phyloP scores from a whole-genome alignment of 1,140 invertebrate species.

The Hyphantria cunea region DNA sequence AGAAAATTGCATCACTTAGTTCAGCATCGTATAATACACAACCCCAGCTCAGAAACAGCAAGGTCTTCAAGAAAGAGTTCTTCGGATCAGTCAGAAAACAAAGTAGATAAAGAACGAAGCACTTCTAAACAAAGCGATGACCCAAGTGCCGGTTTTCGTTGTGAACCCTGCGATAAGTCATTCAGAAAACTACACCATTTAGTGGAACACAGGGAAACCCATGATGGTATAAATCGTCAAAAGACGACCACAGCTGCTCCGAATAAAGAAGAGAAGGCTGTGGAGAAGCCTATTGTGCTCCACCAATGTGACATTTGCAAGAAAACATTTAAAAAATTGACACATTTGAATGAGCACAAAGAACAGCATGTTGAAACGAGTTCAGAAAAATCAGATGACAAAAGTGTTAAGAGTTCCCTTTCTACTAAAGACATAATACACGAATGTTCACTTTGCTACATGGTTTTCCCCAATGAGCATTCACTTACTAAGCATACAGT shows the following conservation, averaged over 20 bases:
- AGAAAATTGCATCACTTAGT: slow-evolving; percentile 78
- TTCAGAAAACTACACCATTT: slow-evolving; percentile 79
- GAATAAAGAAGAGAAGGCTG: slow-evolving; percentile 18
- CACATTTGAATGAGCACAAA: slow-evolving; percentile 76
- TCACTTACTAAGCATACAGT: slow-evolving; percentile 74
- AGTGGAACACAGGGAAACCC: slow-evolving; percentile 77
- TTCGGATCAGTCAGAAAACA: slow-evolving; percentile 56
- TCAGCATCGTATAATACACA: slow-evolving; percentile 74
- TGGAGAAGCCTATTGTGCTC: slow-evolving; percentile 41
- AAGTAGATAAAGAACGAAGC: slow-evolving; percentile 41
- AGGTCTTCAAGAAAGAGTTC: slow-evolving; percentile 56
- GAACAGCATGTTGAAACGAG: slow-evolving; percentile 75
- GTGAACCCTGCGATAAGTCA: slow-evolving; percentile 80
- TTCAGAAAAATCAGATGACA: slow-evolving; percentile 73
- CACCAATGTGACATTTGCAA: slow-evolving; percentile 76
- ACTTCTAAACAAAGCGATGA: slow-evolving; percentile 54
- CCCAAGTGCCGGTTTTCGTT: slow-evolving; percentile 73
- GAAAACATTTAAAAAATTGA: slow-evolving; percentile 76
- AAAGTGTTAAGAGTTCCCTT: slow-evolving; percentile 67
- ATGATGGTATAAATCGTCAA: slow-evolving; percentile 67
- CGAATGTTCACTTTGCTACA: slow-evolving; percentile 79
- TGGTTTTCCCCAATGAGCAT: slow-evolving; percentile 81
- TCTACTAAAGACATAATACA: slow-evolving; percentile 80
- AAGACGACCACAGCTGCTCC: slow-evolving; percentile 40
- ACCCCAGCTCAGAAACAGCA: slow-evolving; percentile 45